Evolutionary conservation across 1,140 invertebrate genomes (phyloP), one percentile per base, ranked within the genome.

Genomic region (Drosophila hydei): DNA sequence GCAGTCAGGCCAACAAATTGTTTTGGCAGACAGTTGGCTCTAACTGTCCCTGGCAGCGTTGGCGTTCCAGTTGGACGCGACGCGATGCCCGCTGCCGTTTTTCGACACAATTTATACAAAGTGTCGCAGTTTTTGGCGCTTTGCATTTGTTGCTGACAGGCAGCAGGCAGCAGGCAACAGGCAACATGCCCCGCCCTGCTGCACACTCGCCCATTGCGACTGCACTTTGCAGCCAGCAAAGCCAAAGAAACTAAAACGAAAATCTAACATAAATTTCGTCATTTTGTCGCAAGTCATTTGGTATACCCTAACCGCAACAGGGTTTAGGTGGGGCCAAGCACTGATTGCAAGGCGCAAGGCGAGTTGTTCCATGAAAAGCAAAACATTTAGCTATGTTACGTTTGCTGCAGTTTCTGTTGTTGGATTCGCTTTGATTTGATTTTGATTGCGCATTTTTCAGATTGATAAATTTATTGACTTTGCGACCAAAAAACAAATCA

Each of bases 101-200:
- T 85, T 77, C 81, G 72, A 85, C 75, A 85, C 83, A 88, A 85
- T 85, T 85, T 85, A 85, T 85, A 85, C 83, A 85, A 85, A 88
- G 83, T 85, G 81, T 85, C 81, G 81, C 81, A 85, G 70, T 88
- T 85, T 85, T 85, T 85, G 81, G 81, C 81, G 81, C 83, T 85
- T 85, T 88, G 83, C 81, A 85, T 88, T 85, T 85, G 81, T 85
- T 85, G 83, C 81, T 85, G 83, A 85, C 81, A 88, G 64, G 54
- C 56, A 51, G 5, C 81, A 88, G 64, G 54, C 56, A 51, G 5
- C 42, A 40, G 27, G 18, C 43, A 33, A 48, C 63, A 14, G 12
- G 48, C 51, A 14, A 7, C 12, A 25, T 27, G 25, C 38, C 70
- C 58, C 69, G 69, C 62, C 69, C 69, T 47, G 51, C 27, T 59